Evolutionary conservation across 1,140 invertebrate species (phyloP).

Genomic region (Littorina saxatilis): DNA sequence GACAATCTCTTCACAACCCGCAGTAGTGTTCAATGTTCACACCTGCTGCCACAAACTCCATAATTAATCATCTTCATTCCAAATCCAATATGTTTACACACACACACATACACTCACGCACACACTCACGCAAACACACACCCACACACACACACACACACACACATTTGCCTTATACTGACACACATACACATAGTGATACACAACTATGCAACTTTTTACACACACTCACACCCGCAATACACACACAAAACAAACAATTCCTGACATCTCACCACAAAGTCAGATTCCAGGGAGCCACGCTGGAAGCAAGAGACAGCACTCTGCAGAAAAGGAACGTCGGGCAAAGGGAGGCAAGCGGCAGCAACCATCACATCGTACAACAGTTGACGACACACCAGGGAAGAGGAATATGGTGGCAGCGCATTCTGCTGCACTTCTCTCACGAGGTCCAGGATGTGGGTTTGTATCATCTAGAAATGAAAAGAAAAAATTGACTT

Average conservation of each 20-base stretch:
- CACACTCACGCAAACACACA: too few relatives aligned
- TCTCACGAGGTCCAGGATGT: background rate
- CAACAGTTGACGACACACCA: background rate
- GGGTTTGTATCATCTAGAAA: too few relatives aligned
- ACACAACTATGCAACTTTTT: background rate
- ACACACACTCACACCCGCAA: too few relatives aligned
- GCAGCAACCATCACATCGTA: background rate
- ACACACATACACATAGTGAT: background rate
- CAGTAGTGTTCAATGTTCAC: background rate
- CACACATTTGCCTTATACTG: background rate
- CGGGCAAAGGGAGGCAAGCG: background rate
- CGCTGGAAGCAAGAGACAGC: background rate
- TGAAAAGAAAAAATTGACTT: too few relatives aligned
- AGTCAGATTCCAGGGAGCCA: background rate
- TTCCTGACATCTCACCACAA: background rate
- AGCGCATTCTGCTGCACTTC: background rate
- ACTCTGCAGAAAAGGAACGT: background rate
- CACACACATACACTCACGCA: too few relatives aligned
- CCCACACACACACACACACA: too few relatives aligned
- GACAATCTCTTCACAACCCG: background rate
- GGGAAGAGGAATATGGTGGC: background rate
- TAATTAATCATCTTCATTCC: background rate
- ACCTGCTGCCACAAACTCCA: background rate
- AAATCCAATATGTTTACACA: background rate
- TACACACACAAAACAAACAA: background rate